phyloP scores from a whole-genome alignment of 2,888 invertebrate genomes.

The Clistopyga incitator region DNA sequence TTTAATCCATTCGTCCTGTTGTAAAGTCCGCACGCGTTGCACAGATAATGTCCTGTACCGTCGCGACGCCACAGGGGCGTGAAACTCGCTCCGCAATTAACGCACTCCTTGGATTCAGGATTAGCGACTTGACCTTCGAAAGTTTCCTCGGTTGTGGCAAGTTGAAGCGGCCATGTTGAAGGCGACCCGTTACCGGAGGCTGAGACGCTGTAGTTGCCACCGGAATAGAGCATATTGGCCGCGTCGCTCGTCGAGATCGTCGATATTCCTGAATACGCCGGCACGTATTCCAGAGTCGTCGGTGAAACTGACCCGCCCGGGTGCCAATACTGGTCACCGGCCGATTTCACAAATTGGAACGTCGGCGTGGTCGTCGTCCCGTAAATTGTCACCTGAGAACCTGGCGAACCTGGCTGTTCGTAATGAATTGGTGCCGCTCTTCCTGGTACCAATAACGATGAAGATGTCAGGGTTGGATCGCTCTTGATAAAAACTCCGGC shows the following conservation, averaged over 20 bases:
- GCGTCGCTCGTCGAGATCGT: conserved; percentile 77
- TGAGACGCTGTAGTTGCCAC: conserved; percentile 77
- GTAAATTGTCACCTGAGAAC: conserved; percentile 87
- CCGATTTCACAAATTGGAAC: conserved; percentile 86
- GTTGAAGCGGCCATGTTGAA: conserved; percentile 84
- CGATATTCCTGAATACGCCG: conserved; percentile 77
- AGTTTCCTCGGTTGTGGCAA: conserved; percentile 85
- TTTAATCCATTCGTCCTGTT: conserved; percentile 86
- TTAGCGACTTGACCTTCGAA: conserved; percentile 84
- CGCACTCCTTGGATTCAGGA: conserved; percentile 90
- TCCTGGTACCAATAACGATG: conserved; percentile 85
- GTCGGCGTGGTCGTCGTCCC: conserved; percentile 84
- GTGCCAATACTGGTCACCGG: conserved; percentile 79
- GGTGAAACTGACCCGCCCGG: conserved; percentile 68
- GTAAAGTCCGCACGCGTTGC: conserved; percentile 92
- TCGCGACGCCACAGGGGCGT: conserved; percentile 95
- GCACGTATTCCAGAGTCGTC: conserved; percentile 78
- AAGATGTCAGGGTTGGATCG: conserved; percentile 89
- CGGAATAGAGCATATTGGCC: conserved; percentile 77
- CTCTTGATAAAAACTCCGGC: conserved; percentile 87
- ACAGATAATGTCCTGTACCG: conserved; percentile 93
- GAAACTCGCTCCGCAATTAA: conserved; percentile 88
- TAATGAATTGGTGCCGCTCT: conserved; percentile 85
- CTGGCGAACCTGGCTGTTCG: conserved; percentile 87
- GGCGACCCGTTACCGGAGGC: conserved; percentile 85